Conservation (phyloP, 1,140 invertebrate species). For the Zaprionus camerounensis region DNA sequence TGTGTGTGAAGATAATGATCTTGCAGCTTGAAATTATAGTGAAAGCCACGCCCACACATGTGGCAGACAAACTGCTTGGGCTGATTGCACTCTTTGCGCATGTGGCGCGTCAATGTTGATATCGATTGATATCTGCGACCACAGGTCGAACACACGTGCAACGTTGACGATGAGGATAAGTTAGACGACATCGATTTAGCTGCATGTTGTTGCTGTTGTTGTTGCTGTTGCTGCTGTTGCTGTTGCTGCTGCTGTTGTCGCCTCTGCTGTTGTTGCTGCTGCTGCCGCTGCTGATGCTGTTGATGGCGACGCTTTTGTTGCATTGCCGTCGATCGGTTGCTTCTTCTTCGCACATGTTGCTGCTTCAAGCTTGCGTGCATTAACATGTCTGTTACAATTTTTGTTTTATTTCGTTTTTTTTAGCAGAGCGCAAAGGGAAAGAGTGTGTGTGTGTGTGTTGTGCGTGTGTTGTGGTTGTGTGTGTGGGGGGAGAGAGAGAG, state of each 20-base stretch:
- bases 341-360: conserved; percentile 30
- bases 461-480: neutral
- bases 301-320: conserved; percentile 35
- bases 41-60: conserved; percentile 83
- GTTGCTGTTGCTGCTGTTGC: conserved; percentile 2
- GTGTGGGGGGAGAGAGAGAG: conserved; percentile 12
- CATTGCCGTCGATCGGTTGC: conserved; percentile 34
- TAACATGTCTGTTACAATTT: conserved; percentile 17
- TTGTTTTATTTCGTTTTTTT: neutral
- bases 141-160: conserved; percentile 85
- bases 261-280: neutral
- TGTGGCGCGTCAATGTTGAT: conserved; percentile 85
- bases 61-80: conserved; percentile 84
- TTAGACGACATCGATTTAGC: neutral
- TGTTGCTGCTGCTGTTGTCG: neutral
- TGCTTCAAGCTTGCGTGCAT: conserved; percentile 22
- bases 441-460: conserved; percentile 1
- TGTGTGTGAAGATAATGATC: conserved; percentile 55
- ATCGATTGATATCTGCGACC: conserved; percentile 85
- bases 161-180: conserved; percentile 14
- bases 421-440: neutral
- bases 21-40: conserved; percentile 84
- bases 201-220: conserved; percentile 10
- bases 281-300: conserved; percentile 18
- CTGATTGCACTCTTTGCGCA: conserved; percentile 85